These are phyloP conservation scores for Nemotelus pantherinus DNA, from an alignment of 2,888 invertebrate species.

Conservation along the genomic window DNA sequence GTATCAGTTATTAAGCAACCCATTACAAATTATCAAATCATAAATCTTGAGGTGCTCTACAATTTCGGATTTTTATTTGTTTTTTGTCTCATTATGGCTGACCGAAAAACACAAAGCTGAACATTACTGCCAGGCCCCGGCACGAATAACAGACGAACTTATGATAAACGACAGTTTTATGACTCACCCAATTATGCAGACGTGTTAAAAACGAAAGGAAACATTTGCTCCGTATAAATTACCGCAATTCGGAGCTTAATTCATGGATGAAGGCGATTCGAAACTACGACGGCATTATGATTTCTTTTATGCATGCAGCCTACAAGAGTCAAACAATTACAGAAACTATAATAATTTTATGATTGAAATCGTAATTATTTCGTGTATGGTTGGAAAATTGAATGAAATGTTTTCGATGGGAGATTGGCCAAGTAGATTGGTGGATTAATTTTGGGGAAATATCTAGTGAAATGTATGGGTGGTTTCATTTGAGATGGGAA, in stretches of 20 bases:
- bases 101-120: slow-evolving; percentile 13
- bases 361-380: slow-evolving; percentile 37
- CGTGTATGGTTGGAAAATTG: not conserved
- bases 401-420: not conserved
- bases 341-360: slow-evolving; percentile 39
- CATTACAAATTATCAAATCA: slow-evolving; percentile 37
- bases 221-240: not conserved
- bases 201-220: slow-evolving; percentile 3
- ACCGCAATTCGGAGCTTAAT: slow-evolving; percentile 5
- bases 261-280: slow-evolving; percentile 6
- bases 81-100: slow-evolving; percentile 31
- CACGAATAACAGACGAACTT: slow-evolving; percentile 22
- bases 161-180: slow-evolving; percentile 43
- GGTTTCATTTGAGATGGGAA: no score
- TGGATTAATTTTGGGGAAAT: no score
- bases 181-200: slow-evolving; percentile 30
- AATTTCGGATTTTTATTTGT: slow-evolving; percentile 31
- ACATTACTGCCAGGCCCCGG: not conserved
- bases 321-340: slow-evolving; percentile 4
- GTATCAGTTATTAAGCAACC: not conserved
- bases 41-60: slow-evolving; percentile 33
- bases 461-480: no score
- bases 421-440: no score
- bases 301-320: slow-evolving; percentile 26
- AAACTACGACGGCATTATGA: not conserved